A percentile compares a stretch with the other conserved stretches of the same genome.
Evolutionary conservation across 2,113 vertebrate genomes (phyloP).

Genomic region (Steatornis caripensis): DNA sequence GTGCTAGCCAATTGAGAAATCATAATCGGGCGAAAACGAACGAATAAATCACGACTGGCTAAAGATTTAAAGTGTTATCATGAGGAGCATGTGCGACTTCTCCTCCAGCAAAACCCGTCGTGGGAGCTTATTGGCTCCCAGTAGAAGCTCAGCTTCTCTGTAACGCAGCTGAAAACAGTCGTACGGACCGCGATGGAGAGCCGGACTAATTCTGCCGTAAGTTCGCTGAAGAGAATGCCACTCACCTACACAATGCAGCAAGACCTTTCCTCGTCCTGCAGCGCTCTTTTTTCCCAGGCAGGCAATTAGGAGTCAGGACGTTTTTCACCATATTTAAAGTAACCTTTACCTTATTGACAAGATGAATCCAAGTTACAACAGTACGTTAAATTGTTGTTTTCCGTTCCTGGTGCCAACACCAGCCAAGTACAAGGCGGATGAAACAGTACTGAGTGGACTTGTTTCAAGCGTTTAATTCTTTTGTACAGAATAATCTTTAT

Average conservation of each 20-base stretch:
- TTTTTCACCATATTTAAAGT: constrained; percentile 33
- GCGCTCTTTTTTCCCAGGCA: neutral
- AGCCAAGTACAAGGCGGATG: constrained; percentile 37
- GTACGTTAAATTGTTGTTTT: neutral
- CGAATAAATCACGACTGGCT: neutral
- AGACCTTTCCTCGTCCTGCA: constrained; percentile 23
- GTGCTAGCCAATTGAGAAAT: constrained; percentile 51
- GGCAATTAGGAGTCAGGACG: neutral
- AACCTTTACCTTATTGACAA: constrained; percentile 1
- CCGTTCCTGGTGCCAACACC: neutral
- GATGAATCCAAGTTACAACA: constrained; percentile 4
- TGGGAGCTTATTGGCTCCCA: constrained; percentile 28
- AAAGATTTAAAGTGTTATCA: constrained; percentile 59
- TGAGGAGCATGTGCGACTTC: neutral
- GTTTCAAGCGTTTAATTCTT: constrained; percentile 75
- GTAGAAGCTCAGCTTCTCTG: neutral
- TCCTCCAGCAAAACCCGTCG: constrained; percentile 2
- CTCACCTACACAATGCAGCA: constrained; percentile 29
- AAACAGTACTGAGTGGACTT: constrained; percentile 54
- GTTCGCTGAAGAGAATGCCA: neutral
- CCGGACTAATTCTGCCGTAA: neutral
- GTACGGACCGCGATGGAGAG: neutral
- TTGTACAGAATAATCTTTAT: constrained; percentile 75
- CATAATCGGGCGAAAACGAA: constrained; percentile 32
- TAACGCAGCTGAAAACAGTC: neutral